Conservation (phyloP, 2,888 invertebrate species). For the Orchesellides sinensis region DNA sequence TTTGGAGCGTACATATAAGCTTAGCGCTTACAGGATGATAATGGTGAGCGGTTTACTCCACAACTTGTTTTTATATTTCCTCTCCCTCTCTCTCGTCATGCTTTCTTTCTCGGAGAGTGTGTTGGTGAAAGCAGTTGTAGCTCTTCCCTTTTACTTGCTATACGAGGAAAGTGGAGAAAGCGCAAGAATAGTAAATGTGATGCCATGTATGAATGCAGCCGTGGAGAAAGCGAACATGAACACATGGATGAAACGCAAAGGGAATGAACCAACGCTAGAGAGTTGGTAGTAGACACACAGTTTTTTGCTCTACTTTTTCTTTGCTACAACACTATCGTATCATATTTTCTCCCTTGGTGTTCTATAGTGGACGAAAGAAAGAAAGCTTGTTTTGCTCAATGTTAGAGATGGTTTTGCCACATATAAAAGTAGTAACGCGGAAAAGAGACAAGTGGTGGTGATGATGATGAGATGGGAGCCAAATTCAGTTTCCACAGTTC, state of each 20-base stretch:
- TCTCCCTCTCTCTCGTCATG: slow-evolving; percentile 2
- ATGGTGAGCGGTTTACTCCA: too few species aligned
- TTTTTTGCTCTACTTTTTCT: too few species aligned
- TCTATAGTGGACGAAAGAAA: neutral
- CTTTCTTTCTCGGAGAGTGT: neutral
- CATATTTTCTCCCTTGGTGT: too few species aligned
- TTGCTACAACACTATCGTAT: too few species aligned
- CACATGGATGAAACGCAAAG: too few species aligned
- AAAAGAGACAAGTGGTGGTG: neutral
- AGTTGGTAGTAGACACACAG: slow-evolving; percentile 10
- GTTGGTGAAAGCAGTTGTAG: slow-evolving; percentile 17
- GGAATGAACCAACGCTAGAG: neutral
- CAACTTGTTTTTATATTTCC: slow-evolving; percentile 14
- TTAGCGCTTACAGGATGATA: too few species aligned
- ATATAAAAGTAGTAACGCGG: neutral
- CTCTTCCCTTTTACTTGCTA: neutral
- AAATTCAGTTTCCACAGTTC: slow-evolving; percentile 17
- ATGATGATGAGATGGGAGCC: neutral
- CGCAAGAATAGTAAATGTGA: slow-evolving; percentile 15
- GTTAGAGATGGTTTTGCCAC: too few species aligned
- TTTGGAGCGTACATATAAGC: too few species aligned
- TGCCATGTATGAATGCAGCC: neutral
- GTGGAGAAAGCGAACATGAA: neutral
- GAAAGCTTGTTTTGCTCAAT: neutral
- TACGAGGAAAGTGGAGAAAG: neutral